Evolutionary conservation across 2,113 vertebrate species (phyloP).

Genomic region (Megalops atlanticus): DNA sequence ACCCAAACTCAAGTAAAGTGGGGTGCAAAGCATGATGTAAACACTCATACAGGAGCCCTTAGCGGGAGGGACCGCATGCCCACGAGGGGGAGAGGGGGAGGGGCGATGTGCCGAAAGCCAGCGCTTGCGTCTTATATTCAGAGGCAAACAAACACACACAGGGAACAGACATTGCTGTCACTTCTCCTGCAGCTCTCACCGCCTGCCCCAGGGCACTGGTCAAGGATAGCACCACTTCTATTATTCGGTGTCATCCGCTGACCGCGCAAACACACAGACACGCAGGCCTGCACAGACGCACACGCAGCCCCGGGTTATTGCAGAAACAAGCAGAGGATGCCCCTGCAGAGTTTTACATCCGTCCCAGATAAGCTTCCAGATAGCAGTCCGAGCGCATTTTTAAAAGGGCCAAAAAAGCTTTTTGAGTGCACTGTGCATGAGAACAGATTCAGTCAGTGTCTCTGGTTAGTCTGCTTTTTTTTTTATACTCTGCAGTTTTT

Average conservation of each 20-base stretch:
- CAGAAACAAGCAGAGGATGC: background rate
- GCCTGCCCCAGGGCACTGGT: constrained; percentile 52
- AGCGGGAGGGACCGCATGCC: background rate
- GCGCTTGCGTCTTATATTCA: constrained; percentile 63
- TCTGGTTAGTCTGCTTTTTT: constrained; percentile 25
- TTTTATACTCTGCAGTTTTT: constrained; percentile 54
- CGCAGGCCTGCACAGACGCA: background rate
- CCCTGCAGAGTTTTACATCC: background rate
- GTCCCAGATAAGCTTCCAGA: background rate
- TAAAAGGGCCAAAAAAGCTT: constrained; percentile 25
- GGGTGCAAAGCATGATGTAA: background rate
- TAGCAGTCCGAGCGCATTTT: background rate
- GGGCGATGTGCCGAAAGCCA: background rate
- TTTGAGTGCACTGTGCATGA: constrained; percentile 55
- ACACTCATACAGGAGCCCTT: background rate
- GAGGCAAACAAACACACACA: constrained; percentile 70
- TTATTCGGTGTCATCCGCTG: constrained; percentile 5
- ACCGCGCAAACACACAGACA: constrained; percentile 6
- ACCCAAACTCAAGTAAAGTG: background rate
- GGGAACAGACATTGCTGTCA: constrained; percentile 76
- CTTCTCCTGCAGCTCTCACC: constrained; percentile 65
- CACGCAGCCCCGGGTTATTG: background rate
- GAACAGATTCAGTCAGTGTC: constrained; percentile 53
- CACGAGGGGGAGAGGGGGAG: background rate
- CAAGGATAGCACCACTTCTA: constrained; percentile 11